Evolutionary conservation across 2,888 invertebrate species (phyloP).

Genomic region (Patella depressa): DNA sequence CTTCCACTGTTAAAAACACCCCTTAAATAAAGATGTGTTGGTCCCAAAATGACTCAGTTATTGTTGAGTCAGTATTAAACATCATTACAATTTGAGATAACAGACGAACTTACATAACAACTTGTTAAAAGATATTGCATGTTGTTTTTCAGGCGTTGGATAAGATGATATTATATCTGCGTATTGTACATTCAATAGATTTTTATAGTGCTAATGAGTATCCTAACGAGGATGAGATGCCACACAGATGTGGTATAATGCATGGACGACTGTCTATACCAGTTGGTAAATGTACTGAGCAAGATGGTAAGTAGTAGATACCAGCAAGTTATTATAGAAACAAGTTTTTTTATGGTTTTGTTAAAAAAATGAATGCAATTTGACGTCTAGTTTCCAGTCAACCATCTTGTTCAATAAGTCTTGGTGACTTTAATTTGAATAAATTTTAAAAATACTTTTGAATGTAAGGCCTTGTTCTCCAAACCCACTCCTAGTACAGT

Average conservation of each 20-base stretch:
- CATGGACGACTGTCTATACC: conserved; percentile 94
- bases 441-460: too few relatives aligned
- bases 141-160: conserved; percentile 76
- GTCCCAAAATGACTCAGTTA: too few relatives aligned
- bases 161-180: conserved; percentile 89
- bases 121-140: too few relatives aligned
- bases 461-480: too few relatives aligned
- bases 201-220: conserved; percentile 99
- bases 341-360: neutral
- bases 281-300: conserved; percentile 78
- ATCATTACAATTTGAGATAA: too few relatives aligned
- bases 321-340: neutral
- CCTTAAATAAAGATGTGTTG: neutral
- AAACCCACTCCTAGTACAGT: too few relatives aligned
- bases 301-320: conserved; percentile 65
- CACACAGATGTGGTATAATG: conserved; percentile 97
- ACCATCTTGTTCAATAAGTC: too few relatives aligned
- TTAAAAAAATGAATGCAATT: too few relatives aligned
- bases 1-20: neutral
- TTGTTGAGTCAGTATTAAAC: too few relatives aligned
- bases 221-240: conserved; percentile 99
- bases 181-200: conserved; percentile 98
- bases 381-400: too few relatives aligned
- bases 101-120: too few relatives aligned
- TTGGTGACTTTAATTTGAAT: too few relatives aligned